These are phyloP conservation scores for Drosophila nigricruria DNA, from an alignment of 2,888 invertebrate genomes.

Conservation along the genomic window DNA sequence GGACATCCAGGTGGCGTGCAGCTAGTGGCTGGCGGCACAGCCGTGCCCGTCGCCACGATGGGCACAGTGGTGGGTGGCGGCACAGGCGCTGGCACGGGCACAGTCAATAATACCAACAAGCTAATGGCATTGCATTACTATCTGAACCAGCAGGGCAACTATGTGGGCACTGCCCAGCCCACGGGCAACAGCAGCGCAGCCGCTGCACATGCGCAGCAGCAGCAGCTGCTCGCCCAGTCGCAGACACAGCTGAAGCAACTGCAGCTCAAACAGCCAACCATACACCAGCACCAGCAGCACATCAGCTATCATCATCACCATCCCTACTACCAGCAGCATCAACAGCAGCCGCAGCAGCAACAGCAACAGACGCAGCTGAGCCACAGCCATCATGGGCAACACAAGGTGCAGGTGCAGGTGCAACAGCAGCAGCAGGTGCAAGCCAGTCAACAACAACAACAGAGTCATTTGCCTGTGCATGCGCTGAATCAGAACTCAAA, in stretches of 20 bases:
- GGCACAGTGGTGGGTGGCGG: conserved; percentile 32
- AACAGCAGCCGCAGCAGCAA: conserved; percentile 30
- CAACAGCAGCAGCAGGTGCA: conserved; percentile 43
- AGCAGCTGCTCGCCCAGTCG: conserved; percentile 78
- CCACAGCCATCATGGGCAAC: conserved; percentile 44
- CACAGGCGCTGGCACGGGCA: conserved; percentile 22
- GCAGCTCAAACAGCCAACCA: conserved; percentile 82
- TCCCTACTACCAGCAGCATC: conserved; percentile 79
- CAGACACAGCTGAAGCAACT: conserved; percentile 82
- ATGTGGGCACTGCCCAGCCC: conserved; percentile 53
- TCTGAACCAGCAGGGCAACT: conserved; percentile 82
- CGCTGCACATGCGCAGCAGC: conserved; percentile 49
- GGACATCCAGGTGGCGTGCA: conserved; percentile 60
- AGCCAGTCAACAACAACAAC: conserved; percentile 21
- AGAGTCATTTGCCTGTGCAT: conserved; percentile 76
- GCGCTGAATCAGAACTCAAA: conserved; percentile 82
- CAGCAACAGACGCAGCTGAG: conserved; percentile 42
- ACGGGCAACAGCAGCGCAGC: conserved; percentile 25
- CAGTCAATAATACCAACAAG: conserved; percentile 62
- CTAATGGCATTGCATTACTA: conserved; percentile 83
- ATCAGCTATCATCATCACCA: conserved; percentile 78
- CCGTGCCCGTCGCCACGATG: conserved; percentile 43
- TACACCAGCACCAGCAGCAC: conserved; percentile 81
- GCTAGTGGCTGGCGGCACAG: conserved; percentile 39
- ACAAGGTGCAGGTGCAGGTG: conserved; percentile 36